Evolutionary conservation across 2,888 invertebrate genomes (phyloP), one percentile per base, ranked within the genome.

Genomic region (Oxystoma pomonae): DNA sequence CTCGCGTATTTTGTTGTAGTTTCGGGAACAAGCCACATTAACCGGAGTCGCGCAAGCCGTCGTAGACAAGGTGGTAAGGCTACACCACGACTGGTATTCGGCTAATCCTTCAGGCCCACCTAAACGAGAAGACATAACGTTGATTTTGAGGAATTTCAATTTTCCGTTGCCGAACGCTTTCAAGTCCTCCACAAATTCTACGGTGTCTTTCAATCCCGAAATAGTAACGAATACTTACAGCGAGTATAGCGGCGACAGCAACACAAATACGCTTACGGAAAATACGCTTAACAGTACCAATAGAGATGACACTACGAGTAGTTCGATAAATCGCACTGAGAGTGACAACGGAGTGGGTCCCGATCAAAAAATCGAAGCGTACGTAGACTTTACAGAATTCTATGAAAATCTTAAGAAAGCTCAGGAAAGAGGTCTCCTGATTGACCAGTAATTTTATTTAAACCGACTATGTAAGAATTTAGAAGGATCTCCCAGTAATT

Each of bases 81-180:
- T 90, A 64, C 94, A 94, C 76, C 90, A 92, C 55, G 90, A 92
- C 56, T 86, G 88, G 65, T 92, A 87, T 75, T 86, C 90, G 80
- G 85, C 83, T 56, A 81, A 80, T 63, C 62, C 82, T 79, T 65
- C 82, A 77, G 60, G 83, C 81, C 65, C 72, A 5, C 82, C 75
- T 52, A 87, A 89, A 53, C 84, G 92, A 49, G 93, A 92, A 16
- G 94, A 95, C 72, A 92, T 94, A 75, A 93, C 94, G 0, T 81
- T 96, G 18, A 77, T 96, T 0, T 89, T 96, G 60, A 83, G 94
- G 55, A 94, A 94, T 77, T 95, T 96, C 72, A 93, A 92, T 74
- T 93, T 89, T 73, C 85, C 90, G 0, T 80, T 93, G 18, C 88
- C 90, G 0, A 85, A 88, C 68, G 85, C 86, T 0, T 79, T 84